A percentile compares a stretch with the other conserved stretches of the same genome.
Conservation (phyloP, 2,113 vertebrate genomes). For the mouse (Mus musculus) region GRCm39 chr1:30675501-30676000, state of each 20-base stretch:
- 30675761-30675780: constrained; percentile 67
- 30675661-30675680: constrained; percentile 72
- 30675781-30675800: constrained; percentile 45
- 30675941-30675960: constrained; percentile 50
- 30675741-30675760: constrained; percentile 70
- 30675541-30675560: constrained; percentile 70
- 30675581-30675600: constrained; percentile 68
- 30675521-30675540: constrained; percentile 59
- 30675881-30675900: constrained; percentile 74
- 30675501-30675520: constrained; percentile 71
- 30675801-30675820: constrained; percentile 66
- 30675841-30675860: constrained; percentile 78
- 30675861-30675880: constrained; percentile 67
- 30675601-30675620: constrained; percentile 79
- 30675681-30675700: constrained; percentile 75
- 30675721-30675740: constrained; percentile 50
- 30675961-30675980: constrained; percentile 57
- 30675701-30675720: constrained; percentile 63
- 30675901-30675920: constrained; percentile 65
- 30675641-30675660: constrained; percentile 72
- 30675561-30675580: constrained; percentile 70
- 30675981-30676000: constrained; percentile 13
- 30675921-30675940: not conserved
- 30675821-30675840: constrained; percentile 68
- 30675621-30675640: constrained; percentile 72